These are phyloP conservation scores for Hirtodrosophila trivittata DNA, from an alignment of 2,888 invertebrate species.

Conservation along the genomic window DNA sequence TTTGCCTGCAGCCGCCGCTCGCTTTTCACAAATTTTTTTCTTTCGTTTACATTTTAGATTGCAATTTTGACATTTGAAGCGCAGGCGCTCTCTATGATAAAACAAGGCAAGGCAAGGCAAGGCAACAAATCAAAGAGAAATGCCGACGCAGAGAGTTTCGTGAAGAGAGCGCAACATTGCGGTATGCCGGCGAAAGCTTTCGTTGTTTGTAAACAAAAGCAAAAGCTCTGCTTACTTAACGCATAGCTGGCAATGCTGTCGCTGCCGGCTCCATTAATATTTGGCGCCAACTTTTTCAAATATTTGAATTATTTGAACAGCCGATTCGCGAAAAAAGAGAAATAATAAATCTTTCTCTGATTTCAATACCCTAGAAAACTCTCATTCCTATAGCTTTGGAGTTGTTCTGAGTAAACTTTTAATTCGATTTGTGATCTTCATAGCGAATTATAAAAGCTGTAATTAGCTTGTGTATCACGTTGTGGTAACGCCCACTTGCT, in stretches of 20 bases:
- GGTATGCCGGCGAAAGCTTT: slow-evolving; percentile 61
- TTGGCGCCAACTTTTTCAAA: slow-evolving; percentile 47
- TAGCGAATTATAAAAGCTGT: too few relatives aligned
- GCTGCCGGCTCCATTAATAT: slow-evolving; percentile 4
- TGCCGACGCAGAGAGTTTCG: too few relatives aligned
- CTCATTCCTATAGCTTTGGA: too few relatives aligned
- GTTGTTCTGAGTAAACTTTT: too few relatives aligned
- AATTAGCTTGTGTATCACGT: too few relatives aligned
- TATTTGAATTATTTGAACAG: slow-evolving; percentile 4
- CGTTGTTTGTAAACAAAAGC: slow-evolving; percentile 69
- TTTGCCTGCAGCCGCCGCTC: slow-evolving; percentile 20
- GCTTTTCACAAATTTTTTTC: slow-evolving; percentile 54
- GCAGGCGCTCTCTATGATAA: slow-evolving; percentile 65
- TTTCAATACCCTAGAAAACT: too few relatives aligned
- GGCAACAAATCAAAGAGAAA: slow-evolving; percentile 6
- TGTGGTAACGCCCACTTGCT: too few relatives aligned
- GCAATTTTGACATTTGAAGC: slow-evolving; percentile 73
- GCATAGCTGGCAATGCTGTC: slow-evolving; percentile 39
- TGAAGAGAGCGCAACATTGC: too few relatives aligned
- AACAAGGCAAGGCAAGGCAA: not conserved
- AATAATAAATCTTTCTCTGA: too few relatives aligned
- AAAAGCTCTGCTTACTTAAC: slow-evolving; percentile 23
- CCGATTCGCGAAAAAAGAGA: too few relatives aligned
- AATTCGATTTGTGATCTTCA: too few relatives aligned
- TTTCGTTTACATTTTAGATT: slow-evolving; percentile 66